phyloP scores from a whole-genome alignment of 1,140 invertebrate species.

The Centruroides sculpturatus region DNA sequence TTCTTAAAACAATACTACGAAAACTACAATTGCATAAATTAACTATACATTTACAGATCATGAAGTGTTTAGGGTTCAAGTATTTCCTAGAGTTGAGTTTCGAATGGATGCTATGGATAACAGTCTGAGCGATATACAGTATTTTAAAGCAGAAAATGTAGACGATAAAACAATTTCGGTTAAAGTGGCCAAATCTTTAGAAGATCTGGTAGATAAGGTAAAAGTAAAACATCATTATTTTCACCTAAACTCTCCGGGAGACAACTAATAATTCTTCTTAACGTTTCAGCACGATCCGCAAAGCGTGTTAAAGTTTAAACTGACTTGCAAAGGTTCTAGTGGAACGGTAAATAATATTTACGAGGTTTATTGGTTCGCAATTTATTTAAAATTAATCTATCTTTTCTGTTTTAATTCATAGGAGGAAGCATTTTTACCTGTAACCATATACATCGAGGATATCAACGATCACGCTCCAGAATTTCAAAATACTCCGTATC shows the following conservation, averaged over 20 bases:
- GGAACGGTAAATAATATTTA: slow-evolving; percentile 19
- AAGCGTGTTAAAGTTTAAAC: slow-evolving; percentile 66
- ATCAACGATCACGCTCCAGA: slow-evolving; percentile 55
- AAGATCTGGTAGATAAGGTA: slow-evolving; percentile 61
- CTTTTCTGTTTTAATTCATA: slow-evolving; percentile 33
- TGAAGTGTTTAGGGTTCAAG: slow-evolving; percentile 52
- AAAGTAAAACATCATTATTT: slow-evolving; percentile 8
- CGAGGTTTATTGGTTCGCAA: neutral
- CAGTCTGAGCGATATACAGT: slow-evolving; percentile 50
- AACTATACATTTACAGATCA: slow-evolving; percentile 34
- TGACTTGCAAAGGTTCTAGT: slow-evolving; percentile 38
- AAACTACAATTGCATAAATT: too few species aligned
- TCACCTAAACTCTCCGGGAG: too few species aligned
- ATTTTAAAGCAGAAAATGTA: slow-evolving; percentile 50
- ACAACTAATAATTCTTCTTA: neutral
- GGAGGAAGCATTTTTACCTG: slow-evolving; percentile 56
- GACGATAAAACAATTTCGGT: slow-evolving; percentile 58
- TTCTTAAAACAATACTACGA: too few species aligned
- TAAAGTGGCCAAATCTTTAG: slow-evolving; percentile 52
- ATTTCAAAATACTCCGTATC: slow-evolving; percentile 51
- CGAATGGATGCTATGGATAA: slow-evolving; percentile 51
- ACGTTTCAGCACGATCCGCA: slow-evolving; percentile 35
- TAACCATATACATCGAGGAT: slow-evolving; percentile 72
- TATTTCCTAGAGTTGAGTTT: slow-evolving; percentile 53
- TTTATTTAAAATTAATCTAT: slow-evolving; percentile 1